Conservation (phyloP, 2,113 vertebrate species). For the Rostratula benghalensis region DNA sequence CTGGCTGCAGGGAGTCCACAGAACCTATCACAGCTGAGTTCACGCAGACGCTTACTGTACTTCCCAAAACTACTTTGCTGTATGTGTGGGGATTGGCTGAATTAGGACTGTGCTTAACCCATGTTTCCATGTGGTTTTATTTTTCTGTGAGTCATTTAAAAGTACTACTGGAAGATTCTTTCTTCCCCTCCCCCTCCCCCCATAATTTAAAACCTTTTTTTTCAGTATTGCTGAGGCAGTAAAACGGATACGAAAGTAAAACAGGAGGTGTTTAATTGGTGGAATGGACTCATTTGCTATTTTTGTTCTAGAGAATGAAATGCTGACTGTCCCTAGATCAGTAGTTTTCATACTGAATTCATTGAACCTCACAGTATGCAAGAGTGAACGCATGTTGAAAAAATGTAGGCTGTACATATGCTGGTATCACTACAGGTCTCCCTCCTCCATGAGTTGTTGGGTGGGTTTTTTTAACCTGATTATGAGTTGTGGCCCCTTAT, state of each 20-base stretch:
- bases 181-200: too few relatives aligned
- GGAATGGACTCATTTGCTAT: neutral
- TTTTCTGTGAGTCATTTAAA: neutral
- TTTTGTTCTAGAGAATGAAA: neutral
- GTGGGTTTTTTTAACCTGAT: neutral
- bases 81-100: neutral
- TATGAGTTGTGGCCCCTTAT: neutral
- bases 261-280: neutral
- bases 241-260: neutral
- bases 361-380: fast-evolving
- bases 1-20: neutral
- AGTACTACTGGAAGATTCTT: neutral
- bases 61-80: neutral
- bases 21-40: neutral
- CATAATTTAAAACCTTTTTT: neutral
- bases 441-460: neutral
- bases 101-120: neutral
- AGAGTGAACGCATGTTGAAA: neutral
- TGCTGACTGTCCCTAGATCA: neutral
- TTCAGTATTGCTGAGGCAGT: neutral
- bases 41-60: neutral
- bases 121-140: neutral
- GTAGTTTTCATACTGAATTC: neutral
- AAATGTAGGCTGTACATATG: neutral
- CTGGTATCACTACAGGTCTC: neutral